Base-by-base conservation (phyloP, 2,797 vertebrate genomes). In the Pseudochirops cupreus region DNA sequence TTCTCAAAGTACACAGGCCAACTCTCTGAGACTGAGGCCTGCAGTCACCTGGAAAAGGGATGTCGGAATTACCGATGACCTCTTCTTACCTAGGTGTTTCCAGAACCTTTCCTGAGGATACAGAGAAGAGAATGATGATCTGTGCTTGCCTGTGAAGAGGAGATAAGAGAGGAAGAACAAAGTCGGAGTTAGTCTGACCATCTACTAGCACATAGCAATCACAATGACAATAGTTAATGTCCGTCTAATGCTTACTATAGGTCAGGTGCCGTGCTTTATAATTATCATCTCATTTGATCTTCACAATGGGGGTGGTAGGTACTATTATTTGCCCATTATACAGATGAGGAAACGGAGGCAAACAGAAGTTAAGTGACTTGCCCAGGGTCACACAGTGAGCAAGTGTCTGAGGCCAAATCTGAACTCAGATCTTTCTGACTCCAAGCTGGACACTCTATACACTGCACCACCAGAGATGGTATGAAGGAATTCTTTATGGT, bases 31-130 rank as follows among this genome's bases (percentile, higher is more conserved):
- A 39, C 67, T 89, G 55, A 95, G 55, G 14, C 54, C 9, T 90
- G 50, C 10, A 7, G 1, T 0, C 50, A 39, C 92, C 62, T 94
- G 53, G 87, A 62, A 52, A 56, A 91, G 58, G 62, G 11, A 28
- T 90, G 3, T 26, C 52, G 82, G 31, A 12, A 31, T 39, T 0
- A 1, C 1, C 3, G 1, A 6, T 13, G 5, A 39, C 87, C 56
- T 24, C 1, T 93, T 91, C 98, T 98, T 97, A 99, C 98, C 98
- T 96, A 24, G 7, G 90, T 26, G 3, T 82, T 54, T 96, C 92
- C 53, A 11, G 11, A n/a, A 62, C 5, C 52, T 54, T 91, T 82
- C 95, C 90, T 54, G 92, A 1, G 0, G 39, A 0, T 0, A 95
- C 97, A 31, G 96, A 98, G 95, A 99, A 98, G 95, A 74, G 7